phyloP scores from a whole-genome alignment of 2,113 vertebrate genomes.

The Siphamia tubifer region DNA sequence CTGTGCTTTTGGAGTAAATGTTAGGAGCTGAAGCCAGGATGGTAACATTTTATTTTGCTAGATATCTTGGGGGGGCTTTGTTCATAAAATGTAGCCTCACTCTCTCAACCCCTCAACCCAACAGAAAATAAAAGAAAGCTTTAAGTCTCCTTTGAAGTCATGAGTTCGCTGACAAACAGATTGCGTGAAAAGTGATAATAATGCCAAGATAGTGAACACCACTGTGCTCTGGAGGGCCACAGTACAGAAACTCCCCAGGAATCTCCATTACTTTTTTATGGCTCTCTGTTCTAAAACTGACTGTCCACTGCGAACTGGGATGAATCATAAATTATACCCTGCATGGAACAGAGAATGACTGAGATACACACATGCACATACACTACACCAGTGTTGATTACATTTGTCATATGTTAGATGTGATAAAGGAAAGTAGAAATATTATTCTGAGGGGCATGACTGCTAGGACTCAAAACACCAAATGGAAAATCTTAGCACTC shows the following conservation, averaged over 20 bases:
- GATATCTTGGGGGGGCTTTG: slow-evolving; percentile 57
- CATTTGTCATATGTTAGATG: not conserved
- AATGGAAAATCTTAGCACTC: slow-evolving; percentile 14
- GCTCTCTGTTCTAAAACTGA: slow-evolving; percentile 43
- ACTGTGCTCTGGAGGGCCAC: slow-evolving; percentile 46
- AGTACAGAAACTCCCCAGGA: slow-evolving; percentile 51
- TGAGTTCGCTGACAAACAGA: slow-evolving; percentile 59
- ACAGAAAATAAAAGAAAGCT: slow-evolving; percentile 59
- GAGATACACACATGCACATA: not conserved
- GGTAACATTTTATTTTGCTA: slow-evolving; percentile 71
- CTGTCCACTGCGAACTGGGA: slow-evolving; percentile 56
- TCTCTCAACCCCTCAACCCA: slow-evolving; percentile 40
- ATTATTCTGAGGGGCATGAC: not conserved
- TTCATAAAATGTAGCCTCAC: slow-evolving; percentile 64
- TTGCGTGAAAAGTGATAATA: slow-evolving; percentile 54
- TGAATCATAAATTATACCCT: slow-evolving; percentile 52
- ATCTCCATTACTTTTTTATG: slow-evolving; percentile 64
- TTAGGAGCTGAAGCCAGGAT: slow-evolving; percentile 64
- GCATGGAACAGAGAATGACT: slow-evolving; percentile 2
- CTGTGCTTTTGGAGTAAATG: slow-evolving; percentile 76
- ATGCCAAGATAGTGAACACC: slow-evolving; percentile 39
- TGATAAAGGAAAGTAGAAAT: not conserved
- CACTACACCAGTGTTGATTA: not conserved
- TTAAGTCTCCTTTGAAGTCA: slow-evolving; percentile 61
- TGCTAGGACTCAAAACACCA: slow-evolving; percentile 2